Evolutionary conservation across 2,888 invertebrate genomes (phyloP), one percentile per base, ranked within the genome.

Genomic region (Eumacrocentrus americanus): DNA sequence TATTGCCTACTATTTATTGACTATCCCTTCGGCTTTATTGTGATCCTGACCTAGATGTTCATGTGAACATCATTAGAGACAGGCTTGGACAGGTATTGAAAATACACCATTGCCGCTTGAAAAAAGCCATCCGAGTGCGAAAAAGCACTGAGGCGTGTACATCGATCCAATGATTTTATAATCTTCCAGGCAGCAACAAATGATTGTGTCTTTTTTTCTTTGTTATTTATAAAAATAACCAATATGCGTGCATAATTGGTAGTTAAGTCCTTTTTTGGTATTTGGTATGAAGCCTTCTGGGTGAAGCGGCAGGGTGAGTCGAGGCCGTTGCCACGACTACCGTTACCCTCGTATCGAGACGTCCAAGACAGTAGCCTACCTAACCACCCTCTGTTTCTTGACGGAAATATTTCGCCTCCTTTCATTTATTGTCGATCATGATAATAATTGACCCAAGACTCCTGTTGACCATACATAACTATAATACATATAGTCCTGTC

Each of bases 321-420:
- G 68, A 65, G 72, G 70, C 70, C 70, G 75, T 76, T 73, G 70
- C 70, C 67, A 76, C 71, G 74, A 65, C 67, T 70, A 76, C 70
- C 42, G 54, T 55, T 59, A 60, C 60, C 60, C 54, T 42, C 60
- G n/a, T n/a, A n/a, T n/a, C n/a, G 60, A 60, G 60, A 60, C 59
- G 47, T 48, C 47, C 48, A 40, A 25, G 54, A 34, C 54, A 25
- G 2, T 29, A 34, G 25, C 34, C 18, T n/a, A 34, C n/a, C n/a
- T n/a, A n/a, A n/a, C n/a, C n/a, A n/a, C 29, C 9, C 34, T 50
- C 3, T 29, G 18, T 23, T 29, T 38, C 38, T 34, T 42, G 40
- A 42, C 37, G 16, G 40, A 50, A n/a, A n/a, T n/a, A n/a, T n/a
- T n/a, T n/a, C n/a, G n/a, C n/a, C n/a, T n/a, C n/a, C n/a, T n/a